Evolutionary conservation across 2,888 invertebrate species (phyloP).

Genomic region (Anthophora plumipes): DNA sequence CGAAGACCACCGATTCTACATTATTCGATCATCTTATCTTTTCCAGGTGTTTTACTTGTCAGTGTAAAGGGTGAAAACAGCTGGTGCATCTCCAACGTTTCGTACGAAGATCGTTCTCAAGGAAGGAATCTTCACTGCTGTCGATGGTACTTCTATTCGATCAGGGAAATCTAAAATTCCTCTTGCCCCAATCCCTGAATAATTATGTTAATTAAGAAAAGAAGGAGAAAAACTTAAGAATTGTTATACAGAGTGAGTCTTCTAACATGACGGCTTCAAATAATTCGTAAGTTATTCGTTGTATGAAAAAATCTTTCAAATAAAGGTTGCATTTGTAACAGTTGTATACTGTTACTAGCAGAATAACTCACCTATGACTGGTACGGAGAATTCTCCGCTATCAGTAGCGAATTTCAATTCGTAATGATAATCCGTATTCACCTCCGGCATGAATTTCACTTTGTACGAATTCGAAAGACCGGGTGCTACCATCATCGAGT

Average conservation of each 20-base stretch:
- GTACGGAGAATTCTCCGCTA: constrained; percentile 86
- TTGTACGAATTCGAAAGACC: constrained; percentile 88
- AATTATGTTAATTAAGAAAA: not conserved
- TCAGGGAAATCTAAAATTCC: constrained; percentile 88
- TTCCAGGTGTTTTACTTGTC: constrained; percentile 81
- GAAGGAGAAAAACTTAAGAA: no score
- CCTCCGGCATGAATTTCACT: constrained; percentile 88
- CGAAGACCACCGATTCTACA: no score
- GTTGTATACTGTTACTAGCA: no score
- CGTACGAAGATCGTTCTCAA: constrained; percentile 85
- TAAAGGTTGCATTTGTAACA: no score
- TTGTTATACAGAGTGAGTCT: no score
- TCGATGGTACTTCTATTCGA: constrained; percentile 85
- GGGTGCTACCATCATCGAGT: constrained; percentile 88
- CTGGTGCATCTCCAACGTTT: constrained; percentile 86
- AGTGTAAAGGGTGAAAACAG: constrained; percentile 85
- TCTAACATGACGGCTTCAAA: no score
- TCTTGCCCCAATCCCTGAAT: constrained; percentile 86
- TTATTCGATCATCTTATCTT: not conserved
- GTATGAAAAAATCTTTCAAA: no score
- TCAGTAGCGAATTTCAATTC: constrained; percentile 86
- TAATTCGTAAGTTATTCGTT: no score
- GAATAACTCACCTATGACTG: constrained; percentile 86
- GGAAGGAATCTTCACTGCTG: constrained; percentile 86
- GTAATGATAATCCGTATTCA: constrained; percentile 86